phyloP scores from a whole-genome alignment of 2,797 vertebrate genomes.

The Xiphophorus birchmanni region DNA sequence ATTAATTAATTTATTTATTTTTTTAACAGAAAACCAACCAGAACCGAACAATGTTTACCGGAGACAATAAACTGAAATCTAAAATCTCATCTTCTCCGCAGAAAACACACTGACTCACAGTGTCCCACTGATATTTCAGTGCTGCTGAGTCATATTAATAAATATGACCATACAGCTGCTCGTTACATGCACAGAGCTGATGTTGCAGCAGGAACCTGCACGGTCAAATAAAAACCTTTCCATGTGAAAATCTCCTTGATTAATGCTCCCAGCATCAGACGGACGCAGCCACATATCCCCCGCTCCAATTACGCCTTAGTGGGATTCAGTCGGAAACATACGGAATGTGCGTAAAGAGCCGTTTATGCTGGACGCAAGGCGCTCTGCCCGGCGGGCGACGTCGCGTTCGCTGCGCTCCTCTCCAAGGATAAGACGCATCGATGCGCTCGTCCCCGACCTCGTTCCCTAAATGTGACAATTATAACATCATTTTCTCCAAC shows the following conservation, averaged over 20 bases:
- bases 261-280: conserved; percentile 9
- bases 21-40: not conserved
- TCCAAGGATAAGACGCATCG: conserved; percentile 73
- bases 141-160: conserved; percentile 70
- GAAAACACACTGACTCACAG: conserved; percentile 37
- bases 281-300: conserved; percentile 36
- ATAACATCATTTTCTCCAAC: conserved; percentile 52
- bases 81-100: conserved; percentile 7
- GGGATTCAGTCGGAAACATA: conserved; percentile 69
- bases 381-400: conserved; percentile 79
- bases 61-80: conserved; percentile 10
- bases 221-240: not conserved
- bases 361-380: conserved; percentile 73
- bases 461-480: conserved; percentile 54
- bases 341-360: conserved; percentile 78
- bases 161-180: conserved; percentile 32
- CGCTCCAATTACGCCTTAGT: conserved; percentile 50
- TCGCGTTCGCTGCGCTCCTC: conserved; percentile 77
- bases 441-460: conserved; percentile 66
- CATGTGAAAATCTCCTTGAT: not conserved
- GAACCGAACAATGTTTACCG: conserved; percentile 8
- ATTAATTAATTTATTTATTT: no score
- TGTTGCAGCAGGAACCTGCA: conserved; percentile 12
- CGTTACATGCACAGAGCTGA: conserved; percentile 21
- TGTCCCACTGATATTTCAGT: conserved; percentile 25